Conservation (phyloP, 2,888 invertebrate species). For the Chromoteleia sp. region DNA sequence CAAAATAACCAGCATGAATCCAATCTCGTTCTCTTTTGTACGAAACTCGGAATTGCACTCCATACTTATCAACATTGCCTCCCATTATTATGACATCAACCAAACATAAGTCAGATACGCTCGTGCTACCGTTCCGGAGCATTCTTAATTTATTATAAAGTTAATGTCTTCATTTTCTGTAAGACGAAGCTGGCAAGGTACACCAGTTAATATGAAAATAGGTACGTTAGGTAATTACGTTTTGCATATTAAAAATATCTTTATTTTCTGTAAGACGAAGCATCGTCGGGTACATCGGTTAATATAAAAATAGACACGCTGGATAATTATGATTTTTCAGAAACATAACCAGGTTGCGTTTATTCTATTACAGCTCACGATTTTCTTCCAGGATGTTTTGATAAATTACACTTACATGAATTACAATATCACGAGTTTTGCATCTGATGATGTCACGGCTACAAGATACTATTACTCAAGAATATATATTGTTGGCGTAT, state of each 20-base stretch:
- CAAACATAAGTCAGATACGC: background rate
- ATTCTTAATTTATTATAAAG: conserved; percentile 21
- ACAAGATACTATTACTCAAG: conserved; percentile 13
- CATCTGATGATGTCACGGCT: conserved; percentile 15
- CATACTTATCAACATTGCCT: conserved; percentile 9
- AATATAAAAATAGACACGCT: no score
- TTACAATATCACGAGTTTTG: conserved; percentile 13
- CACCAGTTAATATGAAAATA: no score
- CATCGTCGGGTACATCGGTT: no score
- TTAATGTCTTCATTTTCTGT: conserved; percentile 33
- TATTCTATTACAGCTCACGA: background rate
- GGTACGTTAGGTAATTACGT: no score
- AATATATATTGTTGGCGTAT: background rate
- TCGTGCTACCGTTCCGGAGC: background rate
- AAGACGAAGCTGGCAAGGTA: conserved; percentile 3
- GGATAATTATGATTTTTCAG: conserved; percentile 1
- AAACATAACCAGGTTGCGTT: background rate
- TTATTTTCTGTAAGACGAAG: no score
- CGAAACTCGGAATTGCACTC: conserved; percentile 16
- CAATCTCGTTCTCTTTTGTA: conserved; percentile 10
- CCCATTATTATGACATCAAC: conserved; percentile 35
- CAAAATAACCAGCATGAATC: conserved; percentile 40
- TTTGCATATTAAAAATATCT: no score
- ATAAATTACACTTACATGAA: conserved; percentile 22
- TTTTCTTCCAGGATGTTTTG: conserved; percentile 12